phyloP scores from a whole-genome alignment of 2,888 invertebrate species.

The Rhagonycha lutea region DNA sequence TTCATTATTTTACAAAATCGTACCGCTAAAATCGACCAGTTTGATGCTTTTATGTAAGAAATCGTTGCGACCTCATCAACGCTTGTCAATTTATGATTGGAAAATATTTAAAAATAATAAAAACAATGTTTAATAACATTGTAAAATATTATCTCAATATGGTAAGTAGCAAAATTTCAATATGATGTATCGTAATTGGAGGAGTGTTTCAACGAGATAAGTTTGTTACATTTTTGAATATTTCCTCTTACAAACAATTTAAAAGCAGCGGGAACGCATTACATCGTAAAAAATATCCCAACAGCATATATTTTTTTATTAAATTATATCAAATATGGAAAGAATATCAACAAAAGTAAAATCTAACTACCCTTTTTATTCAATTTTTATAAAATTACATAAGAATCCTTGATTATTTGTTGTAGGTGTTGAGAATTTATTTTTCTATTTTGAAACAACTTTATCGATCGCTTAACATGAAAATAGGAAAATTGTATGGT shows the following conservation, averaged over 20 bases:
- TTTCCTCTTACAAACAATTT: background rate
- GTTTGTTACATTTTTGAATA: background rate
- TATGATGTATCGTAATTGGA: background rate
- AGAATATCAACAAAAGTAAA: background rate
- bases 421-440: background rate
- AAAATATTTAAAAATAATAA: background rate
- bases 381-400: background rate
- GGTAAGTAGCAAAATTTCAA: background rate
- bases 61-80: background rate
- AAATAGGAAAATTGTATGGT: background rate
- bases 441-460: background rate
- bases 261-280: background rate
- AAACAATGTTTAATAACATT: background rate
- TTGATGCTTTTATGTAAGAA: background rate
- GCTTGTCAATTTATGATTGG: background rate
- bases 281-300: constrained; percentile 12
- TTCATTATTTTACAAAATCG: background rate
- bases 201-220: background rate
- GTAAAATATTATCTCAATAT: background rate
- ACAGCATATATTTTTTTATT: constrained; percentile 17
- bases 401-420: background rate
- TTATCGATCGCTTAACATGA: background rate
- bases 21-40: background rate
- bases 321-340: constrained; percentile 11
- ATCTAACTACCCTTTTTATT: background rate